phyloP scores from a whole-genome alignment of 2,113 vertebrate species.

The Phalacrocorax aristotelis region DNA sequence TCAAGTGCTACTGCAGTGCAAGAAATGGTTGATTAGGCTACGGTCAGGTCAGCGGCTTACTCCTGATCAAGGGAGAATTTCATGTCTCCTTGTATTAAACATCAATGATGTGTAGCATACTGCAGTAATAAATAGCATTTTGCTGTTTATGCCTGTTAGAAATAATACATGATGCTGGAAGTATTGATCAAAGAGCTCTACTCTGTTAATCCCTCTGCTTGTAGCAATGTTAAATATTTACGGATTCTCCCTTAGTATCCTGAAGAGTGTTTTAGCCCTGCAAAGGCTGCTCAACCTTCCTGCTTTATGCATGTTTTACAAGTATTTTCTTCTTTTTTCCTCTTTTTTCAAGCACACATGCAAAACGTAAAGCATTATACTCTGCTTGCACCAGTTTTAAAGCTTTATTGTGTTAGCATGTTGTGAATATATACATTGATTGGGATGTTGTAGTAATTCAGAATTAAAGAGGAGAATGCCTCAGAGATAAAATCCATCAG shows the following conservation, averaged over 20 bases:
- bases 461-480: not conserved
- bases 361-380: not conserved
- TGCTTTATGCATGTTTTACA: not conserved
- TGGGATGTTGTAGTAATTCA: not conserved
- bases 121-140: slow-evolving; percentile 46
- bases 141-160: not conserved
- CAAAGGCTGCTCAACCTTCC: not conserved
- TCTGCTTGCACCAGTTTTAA: not conserved
- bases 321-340: not conserved
- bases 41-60: not conserved
- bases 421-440: not conserved
- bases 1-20: not conserved
- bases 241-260: slow-evolving; percentile 8
- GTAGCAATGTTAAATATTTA: slow-evolving; percentile 39
- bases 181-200: slow-evolving; percentile 38
- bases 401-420: not conserved
- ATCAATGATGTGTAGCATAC: slow-evolving; percentile 24
- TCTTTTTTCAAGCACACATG: not conserved
- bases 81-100: slow-evolving; percentile 8
- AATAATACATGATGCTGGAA: slow-evolving; percentile 33
- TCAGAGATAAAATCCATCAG: not conserved
- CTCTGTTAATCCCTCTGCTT: slow-evolving; percentile 46
- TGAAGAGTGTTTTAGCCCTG: not conserved
- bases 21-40: slow-evolving; percentile 18
- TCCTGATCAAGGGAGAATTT: slow-evolving; percentile 23